Evolutionary conservation across 1,140 invertebrate genomes (phyloP).

Genomic region (Forficula auricularia): DNA sequence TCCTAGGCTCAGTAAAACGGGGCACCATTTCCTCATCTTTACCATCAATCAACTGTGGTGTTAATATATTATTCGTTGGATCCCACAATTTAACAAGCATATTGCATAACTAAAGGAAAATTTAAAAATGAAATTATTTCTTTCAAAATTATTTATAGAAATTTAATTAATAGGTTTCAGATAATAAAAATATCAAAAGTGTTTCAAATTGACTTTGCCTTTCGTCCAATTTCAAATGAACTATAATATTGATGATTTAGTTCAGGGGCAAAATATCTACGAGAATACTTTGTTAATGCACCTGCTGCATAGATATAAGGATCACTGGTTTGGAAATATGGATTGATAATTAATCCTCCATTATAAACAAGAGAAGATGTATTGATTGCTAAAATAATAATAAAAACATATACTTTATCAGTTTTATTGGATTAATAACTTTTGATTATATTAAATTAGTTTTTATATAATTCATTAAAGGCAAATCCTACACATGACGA

Average conservation of each 20-base stretch:
- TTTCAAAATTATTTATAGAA: slow-evolving; percentile 7
- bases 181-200: no score
- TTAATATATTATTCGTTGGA: not conserved
- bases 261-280: slow-evolving; percentile 28
- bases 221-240: slow-evolving; percentile 34
- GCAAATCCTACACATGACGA: no score
- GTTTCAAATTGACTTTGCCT: no score
- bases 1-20: slow-evolving; percentile 12
- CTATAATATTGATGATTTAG: slow-evolving; percentile 31
- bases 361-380: slow-evolving; percentile 49
- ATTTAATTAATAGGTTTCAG: slow-evolving; percentile 1
- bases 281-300: slow-evolving; percentile 40
- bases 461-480: no score
- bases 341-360: slow-evolving; percentile 46
- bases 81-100: slow-evolving; percentile 10
- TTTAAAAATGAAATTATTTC: slow-evolving; percentile 11
- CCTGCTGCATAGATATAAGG: slow-evolving; percentile 47
- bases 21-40: slow-evolving; percentile 11
- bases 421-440: no score
- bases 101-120: slow-evolving; percentile 17
- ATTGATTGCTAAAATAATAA: slow-evolving; percentile 34
- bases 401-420: no score
- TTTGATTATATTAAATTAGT: no score
- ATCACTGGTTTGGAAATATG: slow-evolving; percentile 49
- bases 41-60: not conserved